Percentiles rank a stretch among this genome's conserved stretches.
phyloP scores from a whole-genome alignment of 2,113 vertebrate species.

The Mirounga angustirostris region DNA sequence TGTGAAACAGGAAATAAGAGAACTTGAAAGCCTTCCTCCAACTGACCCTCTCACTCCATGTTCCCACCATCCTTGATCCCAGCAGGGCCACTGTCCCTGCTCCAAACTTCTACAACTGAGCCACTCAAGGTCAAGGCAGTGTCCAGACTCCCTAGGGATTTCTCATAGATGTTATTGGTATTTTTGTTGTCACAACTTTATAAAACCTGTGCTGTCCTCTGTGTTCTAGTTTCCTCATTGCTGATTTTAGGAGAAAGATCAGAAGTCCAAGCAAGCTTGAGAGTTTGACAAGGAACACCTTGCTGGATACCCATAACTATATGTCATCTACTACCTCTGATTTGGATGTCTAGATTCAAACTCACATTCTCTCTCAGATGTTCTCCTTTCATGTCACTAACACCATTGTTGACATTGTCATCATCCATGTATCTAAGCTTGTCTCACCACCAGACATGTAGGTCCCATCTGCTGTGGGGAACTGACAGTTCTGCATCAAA shows the following conservation, averaged over 20 bases:
- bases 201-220: not conserved
- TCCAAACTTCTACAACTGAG: not conserved
- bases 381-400: not conserved
- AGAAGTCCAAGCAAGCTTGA: not conserved
- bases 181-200: not conserved
- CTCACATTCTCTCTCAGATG: not conserved
- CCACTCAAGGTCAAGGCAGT: not conserved
- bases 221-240: not conserved
- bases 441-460: accelerated
- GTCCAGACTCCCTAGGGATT: not conserved
- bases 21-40: not conserved
- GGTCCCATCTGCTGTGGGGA: not conserved
- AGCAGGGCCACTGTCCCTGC: too few species aligned
- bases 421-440: not conserved
- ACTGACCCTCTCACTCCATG: not conserved
- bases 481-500: not conserved
- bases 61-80: not conserved
- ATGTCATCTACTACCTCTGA: accelerated
- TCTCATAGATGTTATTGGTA: not conserved
- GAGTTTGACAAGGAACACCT: not conserved
- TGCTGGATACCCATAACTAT: not conserved
- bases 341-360: not conserved
- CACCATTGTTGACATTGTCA: not conserved
- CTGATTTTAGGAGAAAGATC: not conserved
- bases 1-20: not conserved